Base-by-base conservation (phyloP, 2,797 vertebrate species). In the Oreortyx pictus region DNA sequence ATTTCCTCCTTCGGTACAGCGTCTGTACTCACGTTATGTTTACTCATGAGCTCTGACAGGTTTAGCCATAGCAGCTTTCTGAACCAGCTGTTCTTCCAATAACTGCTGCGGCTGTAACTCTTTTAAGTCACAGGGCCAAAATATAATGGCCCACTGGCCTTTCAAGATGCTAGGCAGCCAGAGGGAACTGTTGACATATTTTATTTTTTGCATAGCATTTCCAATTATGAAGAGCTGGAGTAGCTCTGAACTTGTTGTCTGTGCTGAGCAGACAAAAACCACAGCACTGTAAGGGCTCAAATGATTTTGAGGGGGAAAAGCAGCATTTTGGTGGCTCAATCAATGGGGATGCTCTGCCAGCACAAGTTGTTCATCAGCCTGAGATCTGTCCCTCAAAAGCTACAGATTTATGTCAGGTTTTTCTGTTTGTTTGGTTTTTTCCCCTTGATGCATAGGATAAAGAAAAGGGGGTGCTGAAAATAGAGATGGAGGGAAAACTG, bases 1-100 rank as follows among this genome's bases (percentile, higher is more conserved):
- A 92, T 95, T 97, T 83, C 92, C 86, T 88, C 90, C 61, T 73
- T 5, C 6, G 22, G 73, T 80, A 68, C 60, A 47, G 90, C 52
- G 64, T 95, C 97, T 96, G 92, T 70, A 49, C 95, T 97, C 92
- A 88, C 81, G 76, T 96, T 94, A 81, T 93, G 94, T 96, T 97
- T 94, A 46, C 95, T 96, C 97, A 77, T 95, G 82, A 61, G 86
- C 90, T 95, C 90, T 94, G 95, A 96, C 97, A 97, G 97, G 93
- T 97, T 96, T 97, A 90, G 91, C 90, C 79, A 5, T 67, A 96
- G 94, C 94, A 92, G 94, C 86, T 95, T 92, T 90, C 54, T 41
- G 85, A 91, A 91, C 80, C 92, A 56, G 88, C 94, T 92, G 92
- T 88, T 94, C 73, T 57, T 79, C 76, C 81, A 15, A 25, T 72